phyloP scores from a whole-genome alignment of 92 coral and sea anemone genomes.

The Desmophyllum pertusum region DNA sequence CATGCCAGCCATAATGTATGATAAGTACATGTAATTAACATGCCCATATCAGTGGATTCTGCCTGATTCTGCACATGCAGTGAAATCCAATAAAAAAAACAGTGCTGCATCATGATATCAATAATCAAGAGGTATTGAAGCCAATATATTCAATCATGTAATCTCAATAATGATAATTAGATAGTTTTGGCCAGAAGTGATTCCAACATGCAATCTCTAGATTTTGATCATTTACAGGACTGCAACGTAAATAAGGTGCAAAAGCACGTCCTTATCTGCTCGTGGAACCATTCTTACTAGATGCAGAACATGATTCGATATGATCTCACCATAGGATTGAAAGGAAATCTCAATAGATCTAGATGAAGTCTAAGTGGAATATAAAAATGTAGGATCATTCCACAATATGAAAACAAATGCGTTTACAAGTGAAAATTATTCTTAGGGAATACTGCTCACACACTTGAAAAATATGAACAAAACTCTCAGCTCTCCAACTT shows the following conservation, averaged over 20 bases:
- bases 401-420: not conserved
- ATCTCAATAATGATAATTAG: no score
- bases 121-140: not conserved
- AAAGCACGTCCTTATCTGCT: not conserved
- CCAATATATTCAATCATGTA: constrained; percentile 17
- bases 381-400: not conserved
- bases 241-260: not conserved
- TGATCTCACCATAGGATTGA: not conserved
- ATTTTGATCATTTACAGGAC: not conserved
- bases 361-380: not conserved
- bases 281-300: not conserved
- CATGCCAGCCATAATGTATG: no score
- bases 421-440: not conserved
- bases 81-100: not conserved
- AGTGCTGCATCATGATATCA: not conserved
- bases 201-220: not conserved
- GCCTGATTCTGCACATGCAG: no score
- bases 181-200: not conserved
- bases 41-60: not conserved
- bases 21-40: no score
- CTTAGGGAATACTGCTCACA: not conserved
- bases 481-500: not conserved
- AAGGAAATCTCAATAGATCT: not conserved
- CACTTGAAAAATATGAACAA: not conserved
- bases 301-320: not conserved